Base-by-base conservation (phyloP, 2,888 invertebrate genomes). In the Cheilosia soror region DNA sequence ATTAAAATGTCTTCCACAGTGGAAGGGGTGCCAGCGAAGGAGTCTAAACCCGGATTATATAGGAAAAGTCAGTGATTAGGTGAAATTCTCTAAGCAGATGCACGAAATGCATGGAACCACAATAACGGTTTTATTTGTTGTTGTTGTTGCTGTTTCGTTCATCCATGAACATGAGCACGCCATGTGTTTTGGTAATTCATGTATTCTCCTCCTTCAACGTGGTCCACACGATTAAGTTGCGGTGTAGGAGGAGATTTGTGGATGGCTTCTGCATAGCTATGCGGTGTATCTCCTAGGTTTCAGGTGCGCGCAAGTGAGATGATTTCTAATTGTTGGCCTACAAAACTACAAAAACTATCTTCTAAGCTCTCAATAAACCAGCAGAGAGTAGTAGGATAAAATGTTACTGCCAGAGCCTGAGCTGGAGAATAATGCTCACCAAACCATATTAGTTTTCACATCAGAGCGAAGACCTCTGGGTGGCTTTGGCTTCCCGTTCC, bases 1-100 rank as follows among this genome's bases (percentile, higher is more conserved):
- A 88, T 88, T 88, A 87, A 88, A 88, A 88, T 87, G 87, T 88
- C 88, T 87, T 77, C 42, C 58, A 76, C 72, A 20, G 53, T 57
- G 75, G 84, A 6, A 6, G 42, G 15, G 5, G 33, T 13, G 44
- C 44, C 25, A 15, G 6, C 37, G 75, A 73, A 68, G 60, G 49
- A 72, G 65, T 49, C 60, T 31, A 63, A 73, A 87, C 87, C 84
- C 87, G 87, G 84, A 87, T 87, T 72, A 76, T 53, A 27, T 51
- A 66, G 51, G 71, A 53, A 81, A 72, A 72, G 76, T 72, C 76
- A 81, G 58, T 81, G 85, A 85, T 80, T 84, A 84, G 84, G 80
- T 84, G 85, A 76, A 85, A 81, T 81, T 85, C 72, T 77, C 71
- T 76, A 81, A 85, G 85, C 76, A 85, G 77, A 85, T 85, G 76